Conservation (phyloP, 1,140 invertebrate genomes). For the Drosophila aff. region DNA sequence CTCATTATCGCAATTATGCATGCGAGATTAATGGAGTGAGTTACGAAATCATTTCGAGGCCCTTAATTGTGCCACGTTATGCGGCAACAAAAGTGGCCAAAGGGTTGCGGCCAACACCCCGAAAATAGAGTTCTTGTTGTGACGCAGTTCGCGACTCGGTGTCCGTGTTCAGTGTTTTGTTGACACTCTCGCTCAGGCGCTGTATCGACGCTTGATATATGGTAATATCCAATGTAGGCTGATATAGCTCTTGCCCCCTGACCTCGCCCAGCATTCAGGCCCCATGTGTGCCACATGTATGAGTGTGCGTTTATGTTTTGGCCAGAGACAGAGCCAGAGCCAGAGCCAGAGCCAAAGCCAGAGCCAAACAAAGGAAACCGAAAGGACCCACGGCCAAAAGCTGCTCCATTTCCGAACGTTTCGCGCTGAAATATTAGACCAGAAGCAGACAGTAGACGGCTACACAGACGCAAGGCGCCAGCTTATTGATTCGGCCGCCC, state of each 20-base stretch:
- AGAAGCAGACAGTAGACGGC: slow-evolving; percentile 78
- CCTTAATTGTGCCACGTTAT: slow-evolving; percentile 53
- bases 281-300: background rate
- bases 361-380: slow-evolving; percentile 65
- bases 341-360: slow-evolving; percentile 6
- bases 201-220: slow-evolving; percentile 43
- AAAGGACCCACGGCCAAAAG: slow-evolving; percentile 57
- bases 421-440: slow-evolving; percentile 74
- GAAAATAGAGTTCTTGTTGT: slow-evolving; percentile 18
- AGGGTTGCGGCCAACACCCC: slow-evolving; percentile 26
- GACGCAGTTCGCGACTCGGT: slow-evolving; percentile 31
- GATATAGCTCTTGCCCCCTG: slow-evolving; percentile 38
- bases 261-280: slow-evolving; percentile 53
- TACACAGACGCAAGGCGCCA: slow-evolving; percentile 82
- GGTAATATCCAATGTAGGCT: slow-evolving; percentile 25
- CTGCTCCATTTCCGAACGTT: slow-evolving; percentile 66
- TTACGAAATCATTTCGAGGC: slow-evolving; percentile 34
- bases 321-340: slow-evolving; percentile 6
- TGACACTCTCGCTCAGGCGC: slow-evolving; percentile 42
- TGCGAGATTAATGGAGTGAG: slow-evolving; percentile 55
- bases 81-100: slow-evolving; percentile 51
- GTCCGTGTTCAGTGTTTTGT: slow-evolving; percentile 22
- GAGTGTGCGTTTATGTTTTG: slow-evolving; percentile 8
- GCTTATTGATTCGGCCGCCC: slow-evolving; percentile 75
- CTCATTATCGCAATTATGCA: slow-evolving; percentile 60